Conservation (phyloP, 2,113 vertebrate species). For the Pardalotus punctatus region DNA sequence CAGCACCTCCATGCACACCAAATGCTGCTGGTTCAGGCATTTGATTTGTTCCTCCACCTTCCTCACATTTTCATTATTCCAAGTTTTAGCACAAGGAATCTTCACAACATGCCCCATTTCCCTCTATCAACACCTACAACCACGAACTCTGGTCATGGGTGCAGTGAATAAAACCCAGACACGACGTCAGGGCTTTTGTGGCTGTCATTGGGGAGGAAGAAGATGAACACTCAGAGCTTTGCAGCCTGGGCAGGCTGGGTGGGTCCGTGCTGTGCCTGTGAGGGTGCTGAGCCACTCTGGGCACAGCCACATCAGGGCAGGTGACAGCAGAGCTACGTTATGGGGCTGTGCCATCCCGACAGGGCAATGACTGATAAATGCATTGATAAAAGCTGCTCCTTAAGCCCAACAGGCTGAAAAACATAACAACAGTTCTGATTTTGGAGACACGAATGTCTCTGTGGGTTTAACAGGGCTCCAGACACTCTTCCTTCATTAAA, state of each 20-base stretch:
- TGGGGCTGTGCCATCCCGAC: not conserved
- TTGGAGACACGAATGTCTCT: not conserved
- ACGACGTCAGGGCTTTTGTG: rapidly evolving
- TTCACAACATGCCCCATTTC: not conserved
- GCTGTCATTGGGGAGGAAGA: not conserved
- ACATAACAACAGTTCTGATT: not conserved
- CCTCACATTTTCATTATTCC: not conserved
- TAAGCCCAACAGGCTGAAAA: not conserved
- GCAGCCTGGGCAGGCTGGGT: not conserved
- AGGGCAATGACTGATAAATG: not conserved
- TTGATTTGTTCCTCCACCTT: not conserved
- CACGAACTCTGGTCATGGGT: rapidly evolving
- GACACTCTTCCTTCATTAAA: not conserved
- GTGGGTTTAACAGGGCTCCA: not conserved
- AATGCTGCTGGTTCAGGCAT: not conserved
- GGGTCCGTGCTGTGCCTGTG: not conserved
- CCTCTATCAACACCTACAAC: rapidly evolving
- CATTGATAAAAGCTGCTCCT: not conserved
- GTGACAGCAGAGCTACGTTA: not conserved
- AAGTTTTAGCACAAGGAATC: not conserved
- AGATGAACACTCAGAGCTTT: not conserved
- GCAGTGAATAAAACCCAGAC: not conserved
- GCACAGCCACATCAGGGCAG: not conserved
- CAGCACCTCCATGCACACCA: not conserved
- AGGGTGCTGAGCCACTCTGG: too few relatives aligned